Evolutionary conservation across 2,888 invertebrate species (phyloP).

Genomic region (Lasioglossum oenotherae): DNA sequence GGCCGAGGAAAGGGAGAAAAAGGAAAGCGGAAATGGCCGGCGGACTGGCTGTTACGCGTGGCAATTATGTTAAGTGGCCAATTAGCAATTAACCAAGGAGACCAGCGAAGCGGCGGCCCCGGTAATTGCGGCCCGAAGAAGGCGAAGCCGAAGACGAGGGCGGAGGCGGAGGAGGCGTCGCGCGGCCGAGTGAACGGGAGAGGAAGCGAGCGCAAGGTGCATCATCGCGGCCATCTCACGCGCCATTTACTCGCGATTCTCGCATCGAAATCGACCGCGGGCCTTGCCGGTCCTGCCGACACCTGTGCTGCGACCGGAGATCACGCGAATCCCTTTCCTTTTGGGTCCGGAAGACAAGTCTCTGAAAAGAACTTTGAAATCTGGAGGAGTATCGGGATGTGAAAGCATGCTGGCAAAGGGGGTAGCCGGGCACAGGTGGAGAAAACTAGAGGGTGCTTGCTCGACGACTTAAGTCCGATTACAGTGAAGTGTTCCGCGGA

Average conservation of each 20-base stretch:
- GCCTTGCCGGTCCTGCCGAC: background rate
- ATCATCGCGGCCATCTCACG: conserved; percentile 61
- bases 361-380: background rate
- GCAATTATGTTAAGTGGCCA: conserved; percentile 82
- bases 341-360: too few species aligned
- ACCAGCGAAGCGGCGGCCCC: conserved; percentile 75
- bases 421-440: background rate
- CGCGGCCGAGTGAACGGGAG: conserved; percentile 21
- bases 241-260: conserved; percentile 61
- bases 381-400: background rate
- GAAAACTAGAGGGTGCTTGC: background rate
- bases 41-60: conserved; percentile 76
- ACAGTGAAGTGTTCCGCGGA: conserved; percentile 57
- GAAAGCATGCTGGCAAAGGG: background rate
- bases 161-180: conserved; percentile 37
- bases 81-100: conserved; percentile 81
- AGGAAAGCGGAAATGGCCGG: conserved; percentile 81
- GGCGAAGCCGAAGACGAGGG: conserved; percentile 56
- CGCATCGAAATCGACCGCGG: conserved; percentile 18
- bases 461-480: background rate
- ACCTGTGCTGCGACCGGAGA: background rate
- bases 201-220: conserved; percentile 57
- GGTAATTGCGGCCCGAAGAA: conserved; percentile 73
- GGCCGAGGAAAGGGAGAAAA: conserved; percentile 67
- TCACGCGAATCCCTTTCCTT: background rate